A percentile compares a stretch with the other conserved stretches of the same genome.
These are phyloP conservation scores for Cinara cedri DNA, from an alignment of 2,888 invertebrate genomes.

Conservation along the genomic window DNA sequence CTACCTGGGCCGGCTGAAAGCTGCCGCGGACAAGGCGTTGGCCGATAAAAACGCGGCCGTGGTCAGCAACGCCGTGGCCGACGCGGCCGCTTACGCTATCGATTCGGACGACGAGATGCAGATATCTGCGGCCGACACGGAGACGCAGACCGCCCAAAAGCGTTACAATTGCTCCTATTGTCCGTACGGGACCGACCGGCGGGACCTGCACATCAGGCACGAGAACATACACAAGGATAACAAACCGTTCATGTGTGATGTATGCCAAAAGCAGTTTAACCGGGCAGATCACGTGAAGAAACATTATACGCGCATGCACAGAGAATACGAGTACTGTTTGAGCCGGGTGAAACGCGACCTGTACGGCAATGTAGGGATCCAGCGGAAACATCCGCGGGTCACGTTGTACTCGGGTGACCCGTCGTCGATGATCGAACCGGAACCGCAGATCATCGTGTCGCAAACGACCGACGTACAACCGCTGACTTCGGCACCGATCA, in stretches of 20 bases:
- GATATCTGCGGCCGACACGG: constrained; percentile 50
- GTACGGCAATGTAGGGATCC: constrained; percentile 6
- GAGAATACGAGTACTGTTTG: constrained; percentile 85
- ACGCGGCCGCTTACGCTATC: neutral
- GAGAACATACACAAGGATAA: constrained; percentile 93
- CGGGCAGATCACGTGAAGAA: constrained; percentile 94
- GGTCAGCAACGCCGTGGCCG: neutral
- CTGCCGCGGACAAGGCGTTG: constrained; percentile 37
- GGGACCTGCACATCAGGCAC: constrained; percentile 88
- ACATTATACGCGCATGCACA: constrained; percentile 89
- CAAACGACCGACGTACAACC: constrained; percentile 31
- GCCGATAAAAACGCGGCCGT: neutral
- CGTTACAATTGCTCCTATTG: constrained; percentile 86
- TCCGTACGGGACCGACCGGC: constrained; percentile 88
- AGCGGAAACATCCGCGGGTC: constrained; percentile 23
- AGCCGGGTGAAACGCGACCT: constrained; percentile 69
- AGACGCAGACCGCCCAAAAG: constrained; percentile 64
- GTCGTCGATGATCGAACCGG: constrained; percentile 18
- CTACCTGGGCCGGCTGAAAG: constrained; percentile 70
- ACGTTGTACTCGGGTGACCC: constrained; percentile 53
- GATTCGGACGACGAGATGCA: constrained; percentile 17
- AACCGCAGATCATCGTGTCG: constrained; percentile 46
- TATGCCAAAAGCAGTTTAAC: constrained; percentile 91
- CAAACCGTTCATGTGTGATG: constrained; percentile 92
- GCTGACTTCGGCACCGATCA: neutral